Conservation (phyloP, 2,113 vertebrate genomes). For the Leucoraja erinaceus region DNA sequence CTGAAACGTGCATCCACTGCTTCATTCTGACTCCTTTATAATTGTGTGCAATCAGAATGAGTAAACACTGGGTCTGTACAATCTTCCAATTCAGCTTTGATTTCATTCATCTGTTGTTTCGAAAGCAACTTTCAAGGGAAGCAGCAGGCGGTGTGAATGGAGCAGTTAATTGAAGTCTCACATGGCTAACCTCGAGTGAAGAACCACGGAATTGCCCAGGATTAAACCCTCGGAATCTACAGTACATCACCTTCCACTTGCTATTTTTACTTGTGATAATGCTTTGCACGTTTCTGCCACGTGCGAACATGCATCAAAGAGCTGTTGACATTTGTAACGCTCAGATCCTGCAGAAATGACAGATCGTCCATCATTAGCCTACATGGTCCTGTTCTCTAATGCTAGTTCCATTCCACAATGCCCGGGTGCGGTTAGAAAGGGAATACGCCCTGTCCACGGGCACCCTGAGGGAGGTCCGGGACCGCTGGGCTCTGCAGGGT, state of each 20-base stretch:
- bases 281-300: background rate
- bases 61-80: background rate
- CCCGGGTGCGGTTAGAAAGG: no score
- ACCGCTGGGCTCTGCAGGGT: no score
- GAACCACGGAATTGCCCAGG: background rate
- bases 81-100: background rate
- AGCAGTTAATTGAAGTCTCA: background rate
- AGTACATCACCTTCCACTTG: background rate
- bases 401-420: background rate
- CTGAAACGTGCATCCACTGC: background rate
- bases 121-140: background rate
- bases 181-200: background rate
- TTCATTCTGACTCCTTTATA: background rate
- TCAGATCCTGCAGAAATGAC: background rate
- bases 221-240: background rate
- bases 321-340: background rate
- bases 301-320: background rate
- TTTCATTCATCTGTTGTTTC: background rate
- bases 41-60: slow-evolving; percentile 5
- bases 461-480: no score
- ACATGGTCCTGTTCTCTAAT: background rate
- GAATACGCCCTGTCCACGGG: no score
- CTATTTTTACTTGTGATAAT: background rate
- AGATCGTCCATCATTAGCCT: background rate
- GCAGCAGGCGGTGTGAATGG: slow-evolving; percentile 11